Evolutionary conservation across 2,888 invertebrate genomes (phyloP).

Genomic region (Cosmopolites sordidus): DNA sequence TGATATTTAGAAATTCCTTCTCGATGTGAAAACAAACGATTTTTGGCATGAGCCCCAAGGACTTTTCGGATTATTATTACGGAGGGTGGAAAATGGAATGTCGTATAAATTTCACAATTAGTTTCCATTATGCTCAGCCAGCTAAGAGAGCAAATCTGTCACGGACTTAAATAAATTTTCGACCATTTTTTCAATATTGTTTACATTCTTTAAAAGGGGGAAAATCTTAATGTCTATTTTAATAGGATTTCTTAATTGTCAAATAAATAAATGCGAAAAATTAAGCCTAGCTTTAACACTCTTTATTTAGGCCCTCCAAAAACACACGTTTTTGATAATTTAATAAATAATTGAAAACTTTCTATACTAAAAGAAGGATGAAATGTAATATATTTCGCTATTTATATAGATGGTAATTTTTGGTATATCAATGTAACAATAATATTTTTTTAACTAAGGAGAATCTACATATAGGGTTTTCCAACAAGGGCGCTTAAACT

Average conservation of each 20-base stretch:
- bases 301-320: too few species aligned
- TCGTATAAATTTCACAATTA: slow-evolving; percentile 17
- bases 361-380: too few species aligned
- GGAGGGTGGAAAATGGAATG: slow-evolving; percentile 11
- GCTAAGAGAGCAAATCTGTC: slow-evolving; percentile 15
- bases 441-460: too few species aligned
- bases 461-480: too few species aligned
- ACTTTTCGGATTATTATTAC: slow-evolving; percentile 14
- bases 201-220: slow-evolving; percentile 2
- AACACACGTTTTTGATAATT: too few species aligned
- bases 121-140: slow-evolving; percentile 13
- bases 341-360: too few species aligned
- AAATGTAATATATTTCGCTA: too few species aligned
- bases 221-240: background rate
- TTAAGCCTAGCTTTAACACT: too few species aligned
- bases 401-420: too few species aligned
- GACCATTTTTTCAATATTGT: slow-evolving; percentile 9
- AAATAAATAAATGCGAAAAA: too few species aligned
- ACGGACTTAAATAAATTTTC: slow-evolving; percentile 6
- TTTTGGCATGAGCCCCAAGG: slow-evolving; percentile 13
- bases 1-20: slow-evolving; percentile 3
- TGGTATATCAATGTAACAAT: too few species aligned
- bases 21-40: slow-evolving; percentile 13
- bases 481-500: too few species aligned
- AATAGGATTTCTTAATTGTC: background rate